These are phyloP conservation scores for Falco cherrug DNA, from an alignment of 2,797 vertebrate species.

Conservation along the genomic window DNA sequence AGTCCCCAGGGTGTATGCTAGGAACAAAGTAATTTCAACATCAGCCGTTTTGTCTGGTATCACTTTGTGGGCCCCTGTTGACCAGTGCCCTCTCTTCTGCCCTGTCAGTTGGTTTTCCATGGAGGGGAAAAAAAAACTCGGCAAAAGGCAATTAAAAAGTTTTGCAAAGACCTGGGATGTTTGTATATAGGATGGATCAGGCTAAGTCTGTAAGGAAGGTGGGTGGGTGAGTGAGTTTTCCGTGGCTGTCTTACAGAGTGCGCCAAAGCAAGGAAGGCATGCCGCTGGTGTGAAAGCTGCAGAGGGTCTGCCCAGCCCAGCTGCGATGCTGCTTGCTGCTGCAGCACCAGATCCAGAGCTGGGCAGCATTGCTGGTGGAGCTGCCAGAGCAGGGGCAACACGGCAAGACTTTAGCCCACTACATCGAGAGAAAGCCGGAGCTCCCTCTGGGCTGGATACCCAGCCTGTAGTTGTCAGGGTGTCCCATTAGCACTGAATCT, in stretches of 20 bases:
- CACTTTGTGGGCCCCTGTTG: not conserved
- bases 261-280: accelerated
- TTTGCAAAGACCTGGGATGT: not conserved
- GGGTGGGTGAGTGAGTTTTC: not conserved
- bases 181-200: not conserved
- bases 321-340: accelerated
- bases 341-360: not conserved
- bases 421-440: not conserved
- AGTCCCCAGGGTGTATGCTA: too few relatives aligned
- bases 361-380: not conserved
- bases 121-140: not conserved
- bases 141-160: not conserved
- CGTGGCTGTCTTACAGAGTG: too few relatives aligned
- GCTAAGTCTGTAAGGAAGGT: not conserved
- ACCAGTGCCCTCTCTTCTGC: not conserved
- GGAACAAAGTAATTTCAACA: not conserved
- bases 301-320: not conserved
- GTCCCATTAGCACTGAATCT: not conserved
- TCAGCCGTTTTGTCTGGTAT: not conserved
- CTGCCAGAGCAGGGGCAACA: not conserved
- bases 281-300: not conserved
- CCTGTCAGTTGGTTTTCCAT: not conserved
- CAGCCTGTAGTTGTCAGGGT: not conserved
- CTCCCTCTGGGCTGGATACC: not conserved
- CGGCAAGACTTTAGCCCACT: not conserved